Evolutionary conservation across 2,797 vertebrate genomes (phyloP).

Genomic region (Poecile montanus): DNA sequence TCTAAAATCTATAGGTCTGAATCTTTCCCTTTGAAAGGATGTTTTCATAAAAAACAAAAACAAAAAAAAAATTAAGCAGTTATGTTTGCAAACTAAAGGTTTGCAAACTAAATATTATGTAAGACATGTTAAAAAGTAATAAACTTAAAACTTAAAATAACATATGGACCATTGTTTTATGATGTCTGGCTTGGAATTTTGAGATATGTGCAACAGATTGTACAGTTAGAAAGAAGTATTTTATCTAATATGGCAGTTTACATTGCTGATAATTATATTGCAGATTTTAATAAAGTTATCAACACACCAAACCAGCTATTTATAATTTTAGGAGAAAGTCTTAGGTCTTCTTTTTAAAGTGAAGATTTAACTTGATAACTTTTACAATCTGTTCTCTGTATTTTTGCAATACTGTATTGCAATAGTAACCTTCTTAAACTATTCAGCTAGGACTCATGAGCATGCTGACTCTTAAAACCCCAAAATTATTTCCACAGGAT

Average conservation of each 20-base stretch:
- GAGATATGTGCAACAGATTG: not conserved
- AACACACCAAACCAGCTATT: not conserved
- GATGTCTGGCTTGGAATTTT: not conserved
- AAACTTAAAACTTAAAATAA: not conserved
- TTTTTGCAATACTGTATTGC: not conserved
- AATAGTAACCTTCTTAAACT: not conserved
- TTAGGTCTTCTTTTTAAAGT: not conserved
- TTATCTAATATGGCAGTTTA: not conserved
- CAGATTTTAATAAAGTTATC: not conserved
- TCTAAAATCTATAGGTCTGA: not conserved
- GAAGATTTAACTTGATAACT: not conserved
- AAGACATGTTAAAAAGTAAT: not conserved
- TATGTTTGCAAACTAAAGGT: not conserved
- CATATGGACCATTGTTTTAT: not conserved
- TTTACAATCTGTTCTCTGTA: not conserved
- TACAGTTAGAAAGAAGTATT: not conserved
- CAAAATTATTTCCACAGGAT: not conserved
- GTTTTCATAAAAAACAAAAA: not conserved
- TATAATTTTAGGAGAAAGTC: not conserved
- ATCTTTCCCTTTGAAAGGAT: not conserved
- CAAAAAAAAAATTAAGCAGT: not conserved
- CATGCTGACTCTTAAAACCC: not conserved
- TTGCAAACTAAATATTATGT: no score
- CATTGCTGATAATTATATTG: not conserved
- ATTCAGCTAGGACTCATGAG: not conserved